phyloP scores from a whole-genome alignment of 2,797 vertebrate species.

The Geotrypetes seraphini region DNA sequence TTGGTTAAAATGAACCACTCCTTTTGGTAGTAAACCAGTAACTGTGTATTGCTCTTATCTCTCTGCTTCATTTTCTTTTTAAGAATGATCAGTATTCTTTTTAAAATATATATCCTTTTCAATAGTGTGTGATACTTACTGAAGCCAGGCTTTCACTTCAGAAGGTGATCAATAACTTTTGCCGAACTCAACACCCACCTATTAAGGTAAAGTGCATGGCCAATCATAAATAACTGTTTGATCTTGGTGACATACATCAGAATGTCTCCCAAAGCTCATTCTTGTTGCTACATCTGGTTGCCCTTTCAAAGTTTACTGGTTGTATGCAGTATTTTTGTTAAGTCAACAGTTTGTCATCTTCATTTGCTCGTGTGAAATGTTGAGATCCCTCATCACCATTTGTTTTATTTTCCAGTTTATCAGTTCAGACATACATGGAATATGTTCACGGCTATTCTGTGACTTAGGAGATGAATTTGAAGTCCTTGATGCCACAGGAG shows the following conservation, averaged over 20 bases:
- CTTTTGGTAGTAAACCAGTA: no score
- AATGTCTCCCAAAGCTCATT: no score
- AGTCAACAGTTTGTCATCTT: no score
- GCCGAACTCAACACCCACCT: constrained; percentile 75
- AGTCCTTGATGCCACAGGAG: constrained; percentile 88
- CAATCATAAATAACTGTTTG: no score
- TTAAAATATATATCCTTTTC: constrained; percentile 5
- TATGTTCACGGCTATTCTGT: constrained; percentile 89
- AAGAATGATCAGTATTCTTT: neutral
- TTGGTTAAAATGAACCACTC: no score
- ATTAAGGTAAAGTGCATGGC: constrained; percentile 85
- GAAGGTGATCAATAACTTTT: constrained; percentile 85
- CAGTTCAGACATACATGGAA: constrained; percentile 76
- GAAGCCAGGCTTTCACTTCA: constrained; percentile 72
- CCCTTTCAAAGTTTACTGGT: no score
- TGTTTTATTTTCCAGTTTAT: constrained; percentile 67
- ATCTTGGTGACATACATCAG: no score
- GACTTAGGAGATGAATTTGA: constrained; percentile 94
- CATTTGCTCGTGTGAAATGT: constrained; percentile 6
- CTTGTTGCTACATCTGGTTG: no score
- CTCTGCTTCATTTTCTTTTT: neutral
- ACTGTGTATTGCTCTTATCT: no score
- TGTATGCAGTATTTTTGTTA: no score
- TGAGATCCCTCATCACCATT: neutral
- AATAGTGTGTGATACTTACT: constrained; percentile 88